phyloP scores from a whole-genome alignment of 92 coral and sea anemone genomes.

The Scolanthus callimorphus region DNA sequence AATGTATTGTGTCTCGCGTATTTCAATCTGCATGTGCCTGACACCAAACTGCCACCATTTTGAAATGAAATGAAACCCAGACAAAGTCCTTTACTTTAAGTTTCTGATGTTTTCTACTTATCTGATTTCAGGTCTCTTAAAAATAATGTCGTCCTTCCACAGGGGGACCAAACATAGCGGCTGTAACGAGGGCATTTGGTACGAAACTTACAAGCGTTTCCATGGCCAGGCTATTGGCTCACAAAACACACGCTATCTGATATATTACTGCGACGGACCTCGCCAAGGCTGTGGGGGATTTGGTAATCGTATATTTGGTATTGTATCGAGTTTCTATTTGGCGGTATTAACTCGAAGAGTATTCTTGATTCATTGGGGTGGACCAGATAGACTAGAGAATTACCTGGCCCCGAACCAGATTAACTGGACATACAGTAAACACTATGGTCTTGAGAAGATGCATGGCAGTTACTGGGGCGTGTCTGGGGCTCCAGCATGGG shows the following conservation, averaged over 20 bases:
- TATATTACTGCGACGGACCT: slow-evolving; percentile 15
- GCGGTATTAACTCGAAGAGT: slow-evolving; percentile 28
- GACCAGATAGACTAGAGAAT: slow-evolving; percentile 20
- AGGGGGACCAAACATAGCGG: too few relatives aligned
- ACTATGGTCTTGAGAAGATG: neutral
- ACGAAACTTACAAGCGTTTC: neutral
- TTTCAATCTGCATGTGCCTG: too few relatives aligned
- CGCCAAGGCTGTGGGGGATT: slow-evolving; percentile 27
- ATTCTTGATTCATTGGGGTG: slow-evolving; percentile 44
- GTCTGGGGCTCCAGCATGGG: too few relatives aligned
- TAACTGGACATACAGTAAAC: slow-evolving; percentile 16
- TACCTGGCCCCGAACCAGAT: slow-evolving; percentile 21
- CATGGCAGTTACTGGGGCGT: slow-evolving; percentile 29
- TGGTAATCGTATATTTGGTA: slow-evolving; percentile 28
- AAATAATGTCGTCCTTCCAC: too few relatives aligned
- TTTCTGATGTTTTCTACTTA: too few relatives aligned
- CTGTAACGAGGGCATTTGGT: too few relatives aligned
- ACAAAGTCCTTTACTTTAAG: too few relatives aligned
- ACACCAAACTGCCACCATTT: too few relatives aligned
- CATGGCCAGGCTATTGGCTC: slow-evolving; percentile 8
- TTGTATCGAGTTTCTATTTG: slow-evolving; percentile 31
- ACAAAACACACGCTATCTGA: too few relatives aligned
- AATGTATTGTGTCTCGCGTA: too few relatives aligned
- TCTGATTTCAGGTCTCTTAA: too few relatives aligned
- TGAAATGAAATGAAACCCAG: too few relatives aligned